Percentiles rank a stretch among this genome's conserved stretches.
These are phyloP conservation scores for Acrocephalus kingi DNA, from an alignment of 2,113 vertebrate species.

Conservation along the genomic window DNA sequence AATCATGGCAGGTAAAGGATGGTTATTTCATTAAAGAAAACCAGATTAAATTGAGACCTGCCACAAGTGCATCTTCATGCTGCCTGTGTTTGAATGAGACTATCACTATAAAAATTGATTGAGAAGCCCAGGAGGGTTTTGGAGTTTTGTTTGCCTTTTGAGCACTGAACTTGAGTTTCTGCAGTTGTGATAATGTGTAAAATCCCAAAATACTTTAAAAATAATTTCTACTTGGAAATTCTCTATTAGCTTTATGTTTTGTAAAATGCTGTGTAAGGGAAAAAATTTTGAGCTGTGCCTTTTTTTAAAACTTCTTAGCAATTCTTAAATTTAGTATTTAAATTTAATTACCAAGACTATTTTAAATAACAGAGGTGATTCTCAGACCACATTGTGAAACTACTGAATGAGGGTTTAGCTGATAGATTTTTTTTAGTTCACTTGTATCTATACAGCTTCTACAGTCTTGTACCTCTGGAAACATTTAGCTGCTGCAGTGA, in stretches of 20 bases:
- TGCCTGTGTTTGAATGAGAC: not conserved
- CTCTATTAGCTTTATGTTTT: not conserved
- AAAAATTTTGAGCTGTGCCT: not conserved
- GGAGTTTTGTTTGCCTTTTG: not conserved
- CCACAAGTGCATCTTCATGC: not conserved
- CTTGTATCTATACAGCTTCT: fast-evolving
- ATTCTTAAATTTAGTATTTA: not conserved
- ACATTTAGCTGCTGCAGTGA: not conserved
- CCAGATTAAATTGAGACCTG: not conserved
- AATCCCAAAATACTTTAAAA: not conserved
- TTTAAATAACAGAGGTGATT: not conserved
- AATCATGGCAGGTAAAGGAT: not conserved
- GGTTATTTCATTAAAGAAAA: not conserved
- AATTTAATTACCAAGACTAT: not conserved
- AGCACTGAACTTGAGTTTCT: not conserved
- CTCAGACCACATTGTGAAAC: not conserved
- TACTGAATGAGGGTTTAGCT: not conserved
- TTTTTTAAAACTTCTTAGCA: not conserved
- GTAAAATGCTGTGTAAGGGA: not conserved
- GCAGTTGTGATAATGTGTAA: not conserved
- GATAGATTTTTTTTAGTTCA: not conserved
- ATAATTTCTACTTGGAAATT: not conserved
- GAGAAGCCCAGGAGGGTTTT: not conserved
- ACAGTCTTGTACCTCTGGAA: not conserved
- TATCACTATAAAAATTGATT: not conserved